Evolutionary conservation across 1,140 invertebrate genomes (phyloP).

Genomic region (Camponotus vicinus): DNA sequence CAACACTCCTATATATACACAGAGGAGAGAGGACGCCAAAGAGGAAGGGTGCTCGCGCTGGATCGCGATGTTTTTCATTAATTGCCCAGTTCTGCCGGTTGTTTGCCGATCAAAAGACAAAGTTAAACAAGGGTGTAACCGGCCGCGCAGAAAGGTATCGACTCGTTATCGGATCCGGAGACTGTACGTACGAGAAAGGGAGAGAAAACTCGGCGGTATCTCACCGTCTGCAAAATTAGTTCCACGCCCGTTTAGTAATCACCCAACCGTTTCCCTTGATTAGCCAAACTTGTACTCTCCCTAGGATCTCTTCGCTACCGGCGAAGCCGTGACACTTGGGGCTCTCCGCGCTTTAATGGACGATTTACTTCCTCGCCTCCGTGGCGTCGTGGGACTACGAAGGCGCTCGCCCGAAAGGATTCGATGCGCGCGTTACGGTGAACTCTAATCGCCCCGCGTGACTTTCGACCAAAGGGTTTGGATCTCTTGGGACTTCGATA

Average conservation of each 20-base stretch:
- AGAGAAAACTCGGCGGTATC: conserved; percentile 5
- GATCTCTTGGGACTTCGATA: neutral
- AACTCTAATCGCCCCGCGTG: conserved; percentile 39
- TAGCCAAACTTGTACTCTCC: conserved; percentile 63
- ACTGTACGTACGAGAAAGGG: neutral
- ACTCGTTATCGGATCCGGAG: conserved; percentile 68
- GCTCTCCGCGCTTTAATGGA: conserved; percentile 66
- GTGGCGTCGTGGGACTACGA: conserved; percentile 42
- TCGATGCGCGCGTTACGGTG: conserved; percentile 32
- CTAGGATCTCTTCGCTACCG: neutral
- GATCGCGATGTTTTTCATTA: conserved; percentile 73
- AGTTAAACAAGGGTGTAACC: conserved; percentile 69
- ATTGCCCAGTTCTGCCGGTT: conserved; percentile 61
- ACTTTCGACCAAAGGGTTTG: conserved; percentile 13
- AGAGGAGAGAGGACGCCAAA: neutral
- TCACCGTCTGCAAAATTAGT: conserved; percentile 68
- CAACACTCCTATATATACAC: neutral
- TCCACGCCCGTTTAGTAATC: conserved; percentile 74
- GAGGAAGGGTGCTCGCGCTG: conserved; percentile 21
- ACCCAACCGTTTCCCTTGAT: conserved; percentile 73
- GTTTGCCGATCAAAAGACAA: conserved; percentile 71
- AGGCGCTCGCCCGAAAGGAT: conserved; percentile 52
- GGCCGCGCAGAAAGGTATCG: conserved; percentile 59
- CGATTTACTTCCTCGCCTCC: conserved; percentile 70
- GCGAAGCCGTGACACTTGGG: conserved; percentile 30